Conservation (phyloP, 2,888 invertebrate species). For the Lottia scabra region DNA sequence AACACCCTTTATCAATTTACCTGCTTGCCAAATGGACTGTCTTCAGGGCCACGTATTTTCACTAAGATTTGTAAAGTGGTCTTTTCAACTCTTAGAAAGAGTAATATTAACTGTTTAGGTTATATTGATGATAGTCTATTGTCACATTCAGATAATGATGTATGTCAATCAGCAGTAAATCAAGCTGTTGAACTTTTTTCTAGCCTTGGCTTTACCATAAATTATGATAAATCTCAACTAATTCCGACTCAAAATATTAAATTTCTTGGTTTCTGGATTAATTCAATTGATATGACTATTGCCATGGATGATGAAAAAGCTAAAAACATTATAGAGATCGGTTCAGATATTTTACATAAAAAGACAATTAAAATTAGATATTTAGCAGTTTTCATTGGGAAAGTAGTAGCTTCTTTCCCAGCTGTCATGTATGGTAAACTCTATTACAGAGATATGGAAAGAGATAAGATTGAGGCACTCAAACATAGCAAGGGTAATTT, state of each 20-base stretch:
- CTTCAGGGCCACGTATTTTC: not conserved
- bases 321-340: not conserved
- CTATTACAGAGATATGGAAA: slow-evolving; percentile 23
- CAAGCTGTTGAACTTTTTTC: too few relatives aligned
- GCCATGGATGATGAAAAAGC: slow-evolving; percentile 3
- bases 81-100: not conserved
- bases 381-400: slow-evolving; percentile 24
- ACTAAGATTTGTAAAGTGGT: not conserved
- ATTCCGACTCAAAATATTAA: not conserved
- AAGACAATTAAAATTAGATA: slow-evolving; percentile 5
- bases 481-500: slow-evolving; percentile 10
- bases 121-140: not conserved
- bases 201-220: not conserved
- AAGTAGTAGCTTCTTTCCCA: slow-evolving; percentile 18
- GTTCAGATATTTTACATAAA: not conserved
- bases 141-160: not conserved
- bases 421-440: slow-evolving; percentile 20
- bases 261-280: not conserved
- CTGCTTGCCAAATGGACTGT: not conserved
- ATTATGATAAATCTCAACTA: not conserved
- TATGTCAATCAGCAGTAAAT: not conserved
- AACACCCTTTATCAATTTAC: not conserved
- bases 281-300: not conserved
- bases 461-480: slow-evolving; percentile 18
- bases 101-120: not conserved